Conservation (phyloP, 2,797 vertebrate species). For the Apogon hyalosoma region DNA sequence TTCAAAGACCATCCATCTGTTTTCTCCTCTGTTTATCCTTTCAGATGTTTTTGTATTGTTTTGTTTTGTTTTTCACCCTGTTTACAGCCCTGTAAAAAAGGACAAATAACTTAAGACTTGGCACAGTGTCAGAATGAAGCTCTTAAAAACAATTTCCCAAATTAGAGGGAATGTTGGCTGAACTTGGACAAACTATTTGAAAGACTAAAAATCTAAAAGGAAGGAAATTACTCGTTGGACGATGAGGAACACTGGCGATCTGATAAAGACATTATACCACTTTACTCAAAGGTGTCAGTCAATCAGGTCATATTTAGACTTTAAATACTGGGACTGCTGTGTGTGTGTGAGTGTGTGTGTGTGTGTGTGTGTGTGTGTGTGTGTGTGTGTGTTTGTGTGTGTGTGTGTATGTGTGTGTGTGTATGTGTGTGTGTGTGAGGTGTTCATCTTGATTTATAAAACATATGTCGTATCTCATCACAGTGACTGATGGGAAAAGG, state of each 20-base stretch:
- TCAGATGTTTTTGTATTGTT: slow-evolving; percentile 27
- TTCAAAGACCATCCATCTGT: slow-evolving; percentile 63
- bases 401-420: not conserved
- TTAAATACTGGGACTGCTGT: not conserved
- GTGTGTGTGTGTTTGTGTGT: too few relatives aligned
- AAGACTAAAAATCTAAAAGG: slow-evolving; percentile 24
- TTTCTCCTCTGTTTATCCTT: slow-evolving; percentile 37
- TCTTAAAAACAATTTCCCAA: slow-evolving; percentile 60
- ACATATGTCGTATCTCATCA: too few relatives aligned
- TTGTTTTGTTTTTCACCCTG: slow-evolving; percentile 24
- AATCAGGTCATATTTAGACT: not conserved
- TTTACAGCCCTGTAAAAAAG: slow-evolving; percentile 27
- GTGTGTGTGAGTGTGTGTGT: too few relatives aligned
- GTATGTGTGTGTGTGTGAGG: not conserved
- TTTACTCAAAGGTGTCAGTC: slow-evolving; percentile 9
- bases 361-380: too few relatives aligned
- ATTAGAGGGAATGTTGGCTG: slow-evolving; percentile 55
- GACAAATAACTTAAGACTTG: slow-evolving; percentile 19
- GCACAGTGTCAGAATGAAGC: slow-evolving; percentile 25
- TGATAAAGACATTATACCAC: slow-evolving; percentile 7
- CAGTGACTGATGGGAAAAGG: too few relatives aligned
- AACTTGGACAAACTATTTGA: slow-evolving; percentile 37
- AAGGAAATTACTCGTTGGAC: slow-evolving; percentile 15
- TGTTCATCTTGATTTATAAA: too few relatives aligned
- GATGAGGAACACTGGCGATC: not conserved